Percentiles rank a stretch among this genome's conserved stretches.
Evolutionary conservation across 1,140 invertebrate species (phyloP).

Genomic region (Drosophila sechellia): DNA sequence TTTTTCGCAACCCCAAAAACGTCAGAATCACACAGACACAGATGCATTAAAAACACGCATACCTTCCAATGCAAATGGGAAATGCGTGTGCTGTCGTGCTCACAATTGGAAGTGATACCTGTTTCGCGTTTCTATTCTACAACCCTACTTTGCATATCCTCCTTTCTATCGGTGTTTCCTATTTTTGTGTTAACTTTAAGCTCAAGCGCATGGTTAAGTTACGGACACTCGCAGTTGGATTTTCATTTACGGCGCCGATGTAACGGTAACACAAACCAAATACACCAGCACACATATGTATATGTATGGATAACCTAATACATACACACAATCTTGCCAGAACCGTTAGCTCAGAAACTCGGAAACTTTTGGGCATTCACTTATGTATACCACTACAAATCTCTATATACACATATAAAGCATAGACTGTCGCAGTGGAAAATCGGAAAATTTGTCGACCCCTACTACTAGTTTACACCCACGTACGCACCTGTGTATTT

Average conservation of each 20-base stretch:
- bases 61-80: conserved; percentile 43
- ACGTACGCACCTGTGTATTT: conserved; percentile 20
- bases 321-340: conserved; percentile 12
- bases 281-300: neutral
- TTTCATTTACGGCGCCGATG: conserved; percentile 61
- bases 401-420: conserved; percentile 1
- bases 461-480: conserved; percentile 53
- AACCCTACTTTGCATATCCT: no score
- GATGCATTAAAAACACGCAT: neutral
- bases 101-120: conserved; percentile 29
- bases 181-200: conserved; percentile 8
- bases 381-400: conserved; percentile 4
- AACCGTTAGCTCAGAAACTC: conserved; percentile 46
- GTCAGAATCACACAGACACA: conserved; percentile 13
- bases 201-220: conserved; percentile 77
- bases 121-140: conserved; percentile 59
- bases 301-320: conserved; percentile 18
- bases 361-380: conserved; percentile 30
- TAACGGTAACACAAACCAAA: conserved; percentile 24
- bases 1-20: conserved; percentile 43
- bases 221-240: conserved; percentile 74
- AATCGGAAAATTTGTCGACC: conserved; percentile 88
- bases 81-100: conserved; percentile 36
- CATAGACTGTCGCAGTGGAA: conserved; percentile 71
- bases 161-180: neutral